These are phyloP conservation scores for Halichoeres trimaculatus DNA, from an alignment of 2,113 vertebrate species.

Conservation along the genomic window DNA sequence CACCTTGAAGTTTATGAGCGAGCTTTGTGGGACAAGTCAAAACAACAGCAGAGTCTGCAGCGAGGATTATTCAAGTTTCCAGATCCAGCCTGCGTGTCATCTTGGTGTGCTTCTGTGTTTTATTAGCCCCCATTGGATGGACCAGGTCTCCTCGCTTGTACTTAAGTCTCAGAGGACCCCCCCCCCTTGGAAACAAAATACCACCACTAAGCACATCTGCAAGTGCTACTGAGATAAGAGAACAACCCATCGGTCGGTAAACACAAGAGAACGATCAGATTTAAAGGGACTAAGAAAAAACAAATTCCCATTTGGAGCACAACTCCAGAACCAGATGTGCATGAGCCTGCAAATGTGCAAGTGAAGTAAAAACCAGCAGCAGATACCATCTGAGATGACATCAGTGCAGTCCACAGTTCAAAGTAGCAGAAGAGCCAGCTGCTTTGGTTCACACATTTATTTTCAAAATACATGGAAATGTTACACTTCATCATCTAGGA, in stretches of 20 bases:
- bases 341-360: not conserved
- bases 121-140: conserved; percentile 9
- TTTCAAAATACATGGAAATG: conserved; percentile 81
- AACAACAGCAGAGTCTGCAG: conserved; percentile 33
- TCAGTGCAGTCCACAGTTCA: conserved; percentile 21
- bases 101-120: conserved; percentile 39
- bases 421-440: not conserved
- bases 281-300: conserved; percentile 25
- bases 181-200: not conserved
- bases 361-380: conserved; percentile 38
- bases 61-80: conserved; percentile 53
- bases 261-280: conserved; percentile 13
- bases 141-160: conserved; percentile 20
- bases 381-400: conserved; percentile 41
- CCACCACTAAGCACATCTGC: conserved; percentile 38
- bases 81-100: conserved; percentile 26
- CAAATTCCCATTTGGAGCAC: conserved; percentile 42
- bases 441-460: conserved; percentile 80
- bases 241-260: conserved; percentile 10
- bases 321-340: conserved; percentile 52
- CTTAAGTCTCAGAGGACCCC: conserved; percentile 17
- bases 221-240: conserved; percentile 32
- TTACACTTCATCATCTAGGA: conserved; percentile 80
- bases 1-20: conserved; percentile 61
- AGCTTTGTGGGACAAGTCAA: conserved; percentile 51